A percentile compares a stretch with the other conserved stretches of the same genome.
phyloP scores from a whole-genome alignment of 2,888 invertebrate genomes.

The Drosophila macrospina region DNA sequence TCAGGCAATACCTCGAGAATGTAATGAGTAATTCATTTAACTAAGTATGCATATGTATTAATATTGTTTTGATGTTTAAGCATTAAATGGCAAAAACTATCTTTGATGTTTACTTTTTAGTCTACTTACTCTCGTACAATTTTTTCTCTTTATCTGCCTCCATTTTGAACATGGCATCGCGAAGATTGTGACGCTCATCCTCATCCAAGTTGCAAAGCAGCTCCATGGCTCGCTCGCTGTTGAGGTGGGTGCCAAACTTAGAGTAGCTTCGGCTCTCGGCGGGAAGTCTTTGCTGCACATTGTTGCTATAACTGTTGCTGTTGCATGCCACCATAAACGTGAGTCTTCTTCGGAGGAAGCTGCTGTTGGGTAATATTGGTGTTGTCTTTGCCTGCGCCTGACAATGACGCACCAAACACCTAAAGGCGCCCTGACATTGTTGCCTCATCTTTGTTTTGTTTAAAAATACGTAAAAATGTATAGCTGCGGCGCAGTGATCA shows the following conservation, averaged over 20 bases:
- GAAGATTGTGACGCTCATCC: constrained; percentile 90
- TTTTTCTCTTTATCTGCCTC: constrained; percentile 91
- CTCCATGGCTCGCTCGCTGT: constrained; percentile 91
- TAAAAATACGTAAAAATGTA: constrained; percentile 7
- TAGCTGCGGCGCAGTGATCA: constrained; percentile 22
- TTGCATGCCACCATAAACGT: constrained; percentile 15
- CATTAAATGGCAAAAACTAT: constrained; percentile 3
- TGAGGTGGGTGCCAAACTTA: constrained; percentile 65
- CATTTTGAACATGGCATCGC: constrained; percentile 90
- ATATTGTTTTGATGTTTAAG: constrained; percentile 7
- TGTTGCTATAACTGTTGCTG: constrained; percentile 16
- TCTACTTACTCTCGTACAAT: constrained; percentile 90
- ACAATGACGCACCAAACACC: constrained; percentile 45
- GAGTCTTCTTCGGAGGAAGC: constrained; percentile 22
- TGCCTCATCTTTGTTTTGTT: constrained; percentile 46
- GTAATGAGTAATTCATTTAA: background rate
- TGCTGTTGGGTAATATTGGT: constrained; percentile 7
- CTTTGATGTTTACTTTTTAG: too few species aligned
- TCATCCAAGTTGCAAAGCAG: constrained; percentile 90
- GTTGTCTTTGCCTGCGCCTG: constrained; percentile 23
- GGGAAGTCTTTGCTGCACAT: constrained; percentile 3
- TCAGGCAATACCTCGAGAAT: constrained; percentile 3
- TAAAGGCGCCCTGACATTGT: constrained; percentile 39
- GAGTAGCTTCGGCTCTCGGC: constrained; percentile 48
- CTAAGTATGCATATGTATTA: constrained; percentile 4